Evolutionary conservation across 1,140 invertebrate genomes (phyloP), one percentile per base, ranked within the genome.

Genomic region (Pachypsylla venusta): DNA sequence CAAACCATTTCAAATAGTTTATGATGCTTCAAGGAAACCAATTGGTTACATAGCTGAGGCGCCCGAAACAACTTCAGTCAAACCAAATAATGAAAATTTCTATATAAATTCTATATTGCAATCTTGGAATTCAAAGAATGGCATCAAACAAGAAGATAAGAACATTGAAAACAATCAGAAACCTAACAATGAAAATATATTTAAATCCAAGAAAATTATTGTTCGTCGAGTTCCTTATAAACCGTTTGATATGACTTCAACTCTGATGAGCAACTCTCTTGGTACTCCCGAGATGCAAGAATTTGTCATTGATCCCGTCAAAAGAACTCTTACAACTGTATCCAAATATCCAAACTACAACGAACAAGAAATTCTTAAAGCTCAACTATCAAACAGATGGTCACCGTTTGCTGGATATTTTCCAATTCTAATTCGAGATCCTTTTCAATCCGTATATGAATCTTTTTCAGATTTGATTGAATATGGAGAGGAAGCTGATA

Each of bases 391-490:
- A n/a, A 35, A 54, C n/a, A 56, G 59, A 55, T 2, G 14, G 13
- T 61, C 60, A 10, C 60, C 60, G 5, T 60, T 40, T 24, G 58
- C 58, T 55, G 42, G 63, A 54, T 69, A 74, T 42, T 79, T 80
- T 64, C 78, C 77, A 14, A 68, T 79, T 39, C 66, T 77, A 19
- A 73, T 79, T 26, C 76, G 74, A 68, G 76, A 79, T 66, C 77
- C 77, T 1, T 69, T 76, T 27, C 61, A 78, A n/a, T 71, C 60
- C 30, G 58, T 65, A n/a, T 64, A 64, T 61, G 57, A 66, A 16
- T 61, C 60, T 1, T 56, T 65, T 24, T 64, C 62, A n/a, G 76
- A 73, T 62, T 73, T 79, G 60, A 64, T 80, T 39, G 76, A 80
- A 70, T 77, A 78, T 66, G 78, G 76, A n/a, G 76, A 76, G 61